These are phyloP conservation scores for Lasioglossum baleicum DNA, from an alignment of 1,140 invertebrate species.

Conservation along the genomic window DNA sequence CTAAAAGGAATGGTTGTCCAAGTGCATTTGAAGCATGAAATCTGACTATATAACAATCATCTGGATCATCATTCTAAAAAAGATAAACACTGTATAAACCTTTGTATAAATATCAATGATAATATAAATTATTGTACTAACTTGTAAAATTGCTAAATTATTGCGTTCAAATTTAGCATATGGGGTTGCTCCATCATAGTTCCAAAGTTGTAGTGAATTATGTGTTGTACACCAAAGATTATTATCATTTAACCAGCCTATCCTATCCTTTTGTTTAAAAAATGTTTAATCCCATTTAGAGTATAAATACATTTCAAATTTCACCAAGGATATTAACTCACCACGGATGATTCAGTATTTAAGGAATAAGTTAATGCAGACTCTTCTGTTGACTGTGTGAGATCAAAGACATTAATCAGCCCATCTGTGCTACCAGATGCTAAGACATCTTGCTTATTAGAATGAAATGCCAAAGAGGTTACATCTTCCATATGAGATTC, in stretches of 20 bases:
- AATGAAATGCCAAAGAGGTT: constrained; percentile 89
- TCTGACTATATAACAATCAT: constrained; percentile 85
- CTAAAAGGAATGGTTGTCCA: constrained; percentile 81
- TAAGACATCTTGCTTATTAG: constrained; percentile 84
- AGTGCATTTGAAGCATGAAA: constrained; percentile 68
- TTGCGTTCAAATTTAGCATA: constrained; percentile 81
- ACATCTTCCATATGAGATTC: constrained; percentile 93
- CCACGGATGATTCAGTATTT: constrained; percentile 92
- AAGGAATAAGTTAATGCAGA: constrained; percentile 89
- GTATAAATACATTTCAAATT: too few species aligned
- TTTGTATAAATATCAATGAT: too few species aligned
- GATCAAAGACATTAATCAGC: constrained; percentile 91
- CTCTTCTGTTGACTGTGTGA: constrained; percentile 87
- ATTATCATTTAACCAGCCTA: constrained; percentile 78
- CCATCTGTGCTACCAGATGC: constrained; percentile 91
- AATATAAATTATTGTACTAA: constrained; percentile 44
- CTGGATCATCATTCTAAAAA: constrained; percentile 82
- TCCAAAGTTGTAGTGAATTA: constrained; percentile 87
- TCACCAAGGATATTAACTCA: constrained; percentile 78
- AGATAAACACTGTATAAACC: too few species aligned
- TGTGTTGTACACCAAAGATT: constrained; percentile 85
- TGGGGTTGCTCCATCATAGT: constrained; percentile 82
- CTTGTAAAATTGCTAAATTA: constrained; percentile 63
- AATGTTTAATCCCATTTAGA: neutral
- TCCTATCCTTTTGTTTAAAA: constrained; percentile 69